Evolutionary conservation across 1,140 invertebrate genomes (phyloP), one percentile per base, ranked within the genome.

Genomic region (Drosophila azteca): DNA sequence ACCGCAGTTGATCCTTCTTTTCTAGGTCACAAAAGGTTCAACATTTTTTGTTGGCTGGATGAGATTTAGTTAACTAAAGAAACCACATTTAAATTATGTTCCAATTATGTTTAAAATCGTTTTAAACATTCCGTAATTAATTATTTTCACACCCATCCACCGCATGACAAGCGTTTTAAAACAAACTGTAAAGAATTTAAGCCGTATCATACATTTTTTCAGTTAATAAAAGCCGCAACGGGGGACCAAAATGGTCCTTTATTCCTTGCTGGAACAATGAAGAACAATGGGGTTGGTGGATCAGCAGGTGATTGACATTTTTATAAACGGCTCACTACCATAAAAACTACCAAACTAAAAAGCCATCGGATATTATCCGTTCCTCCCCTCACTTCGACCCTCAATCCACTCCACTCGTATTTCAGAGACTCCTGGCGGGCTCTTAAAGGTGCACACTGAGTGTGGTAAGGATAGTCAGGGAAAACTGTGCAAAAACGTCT

Each of bases 201-300:
- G 70, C 69, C 61, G 51, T 58, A 76, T 84, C 71, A 84, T 82
- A 74, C 68, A 68, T 79, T 74, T 70, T 59, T 60, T 60, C 26
- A 73, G 50, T 73, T 73, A 73, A 73, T 73, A 73, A 59, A 79
- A 82, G 29, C 31, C 26, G 54, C 48, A 24, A n/a, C 39, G 61
- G 17, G 68, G 50, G 6, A 35, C 13, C 29, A 20, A 51, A 59
- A 49, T 72, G 79, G 79, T 39, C 3, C 35, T 84, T 76, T 79
- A 68, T 70, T 83, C 79, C 79, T 62, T 69, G 76, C 84, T 72
- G 51, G 29, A 57, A 35, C 46, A n/a, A 55, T 43, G 62, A 29
- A 69, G 43, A 46, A 54, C 43, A 53, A 44, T 24, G 20, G 59
- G 7, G 24, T 17, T 15, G 11, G 8, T 15, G 22, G 31, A 20